Percentiles rank a stretch among this genome's conserved stretches.
phyloP scores from a whole-genome alignment of 2,797 vertebrate genomes.

The Syngnathus acus region DNA sequence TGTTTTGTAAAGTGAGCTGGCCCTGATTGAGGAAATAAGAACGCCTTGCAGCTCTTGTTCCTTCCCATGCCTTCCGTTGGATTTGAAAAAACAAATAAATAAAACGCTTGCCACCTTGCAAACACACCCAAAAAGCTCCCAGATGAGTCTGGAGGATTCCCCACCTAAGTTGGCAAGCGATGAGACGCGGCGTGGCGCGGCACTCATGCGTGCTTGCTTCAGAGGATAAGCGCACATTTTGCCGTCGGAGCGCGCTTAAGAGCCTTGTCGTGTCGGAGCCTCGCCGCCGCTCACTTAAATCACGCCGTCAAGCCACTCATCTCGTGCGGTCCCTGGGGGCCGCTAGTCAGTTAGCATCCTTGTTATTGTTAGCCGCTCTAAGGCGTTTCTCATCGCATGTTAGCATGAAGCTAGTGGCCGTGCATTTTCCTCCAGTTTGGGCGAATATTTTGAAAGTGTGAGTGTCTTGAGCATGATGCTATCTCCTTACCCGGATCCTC shows the following conservation, averaged over 20 bases:
- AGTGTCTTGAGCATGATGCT: not conserved
- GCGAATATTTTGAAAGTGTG: not conserved
- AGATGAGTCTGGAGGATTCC: not conserved
- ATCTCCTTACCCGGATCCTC: constrained; percentile 81
- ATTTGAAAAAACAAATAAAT: too few relatives aligned
- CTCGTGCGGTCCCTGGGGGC: constrained; percentile 8
- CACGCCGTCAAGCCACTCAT: constrained; percentile 17
- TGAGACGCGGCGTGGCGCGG: too few relatives aligned
- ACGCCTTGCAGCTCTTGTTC: too few relatives aligned
- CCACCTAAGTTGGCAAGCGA: not conserved
- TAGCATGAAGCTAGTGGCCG: too few relatives aligned
- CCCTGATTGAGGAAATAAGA: too few relatives aligned
- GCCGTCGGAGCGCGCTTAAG: constrained; percentile 19
- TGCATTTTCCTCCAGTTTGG: too few relatives aligned
- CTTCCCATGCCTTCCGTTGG: too few relatives aligned
- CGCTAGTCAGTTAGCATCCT: too few relatives aligned
- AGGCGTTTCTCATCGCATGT: too few relatives aligned
- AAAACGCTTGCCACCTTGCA: not conserved
- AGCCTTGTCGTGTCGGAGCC: constrained; percentile 39
- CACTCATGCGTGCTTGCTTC: constrained; percentile 4
- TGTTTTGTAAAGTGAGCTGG: not conserved
- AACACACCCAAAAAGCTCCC: not conserved
- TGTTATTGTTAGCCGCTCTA: too few relatives aligned
- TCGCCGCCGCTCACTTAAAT: constrained; percentile 29
- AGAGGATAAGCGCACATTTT: constrained; percentile 4